Evolutionary conservation across 2,113 vertebrate species (phyloP), one percentile per base, ranked within the genome.

Genomic region (Petrocephalus zakoni): DNA sequence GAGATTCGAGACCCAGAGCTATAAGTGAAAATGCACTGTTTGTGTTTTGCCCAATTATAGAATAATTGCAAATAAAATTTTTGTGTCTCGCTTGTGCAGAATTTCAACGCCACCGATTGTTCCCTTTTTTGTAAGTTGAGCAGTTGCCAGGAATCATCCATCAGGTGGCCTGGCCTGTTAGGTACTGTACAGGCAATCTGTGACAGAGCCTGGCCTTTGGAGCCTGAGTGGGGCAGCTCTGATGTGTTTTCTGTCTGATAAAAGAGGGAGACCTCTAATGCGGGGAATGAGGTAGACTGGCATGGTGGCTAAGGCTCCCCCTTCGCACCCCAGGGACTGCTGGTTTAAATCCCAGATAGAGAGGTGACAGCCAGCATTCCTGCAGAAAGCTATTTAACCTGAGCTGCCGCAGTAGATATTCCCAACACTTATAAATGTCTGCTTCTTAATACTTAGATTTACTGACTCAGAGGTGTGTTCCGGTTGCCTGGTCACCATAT

Each of bases 41-140:
- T 75, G 68, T 78, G 15, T 78, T 78, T 78, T 47, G 19, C 19
- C 42, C 46, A 83, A 83, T 83, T 83, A 83, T 83, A n/a, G 81
- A 21, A 47, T 83, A 83, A 49, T 83, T 83, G 46, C 37, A 83
- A 49, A 83, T 83, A 21, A 83, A 49, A 25, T 42, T 68, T 68
- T 78, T 19, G 34, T 68, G 21, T 68, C 7, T 68, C 1, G 1
- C n/a, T 21, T 83, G 15, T 22, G 46, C 81, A 83, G 81, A 83
- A 22, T 3, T 46, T 22, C 15, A 49, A 21, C 37, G 9, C 7
- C n/a, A 47, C 22, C 46, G 22, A 34, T 7, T 47, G 22, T 49
- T 49, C 49, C 37, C 9, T 75, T 25, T 42, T 46, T 21, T 21
- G 17, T 9, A 21, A 37, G 37, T 10, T 7, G 75, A 42, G 37